Evolutionary conservation across 2,797 vertebrate genomes (phyloP).

Genomic region (Cirrhinus molitorella): DNA sequence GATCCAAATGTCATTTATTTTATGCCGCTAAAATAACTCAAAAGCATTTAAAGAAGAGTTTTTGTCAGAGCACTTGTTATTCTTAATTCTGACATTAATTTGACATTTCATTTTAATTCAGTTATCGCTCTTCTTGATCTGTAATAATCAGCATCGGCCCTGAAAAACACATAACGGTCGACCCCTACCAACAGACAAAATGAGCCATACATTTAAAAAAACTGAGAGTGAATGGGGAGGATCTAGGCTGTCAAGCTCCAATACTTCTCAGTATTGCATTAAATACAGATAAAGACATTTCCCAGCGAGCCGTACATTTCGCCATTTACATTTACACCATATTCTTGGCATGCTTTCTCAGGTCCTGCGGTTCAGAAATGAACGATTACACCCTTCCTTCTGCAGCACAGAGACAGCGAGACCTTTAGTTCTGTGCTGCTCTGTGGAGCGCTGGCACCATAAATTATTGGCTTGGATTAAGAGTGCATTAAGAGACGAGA

Average conservation of each 20-base stretch:
- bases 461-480: slow-evolving; percentile 42
- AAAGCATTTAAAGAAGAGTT: no score
- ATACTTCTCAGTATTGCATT: not conserved
- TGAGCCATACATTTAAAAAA: not conserved
- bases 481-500: slow-evolving; percentile 40
- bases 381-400: not conserved
- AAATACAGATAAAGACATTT: no score
- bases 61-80: no score
- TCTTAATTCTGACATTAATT: no score
- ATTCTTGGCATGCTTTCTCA: not conserved
- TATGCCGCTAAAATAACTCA: no score
- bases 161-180: no score
- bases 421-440: not conserved
- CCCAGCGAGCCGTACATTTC: no score
- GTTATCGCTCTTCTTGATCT: no score
- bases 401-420: not conserved
- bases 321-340: not conserved
- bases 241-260: not conserved
- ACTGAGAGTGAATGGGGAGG: not conserved
- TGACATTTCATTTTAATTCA: no score
- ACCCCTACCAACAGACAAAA: not conserved
- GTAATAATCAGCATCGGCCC: no score
- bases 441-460: not conserved
- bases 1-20: no score
- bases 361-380: not conserved